Evolutionary conservation across 2,113 vertebrate genomes (phyloP).

Genomic region (Chaetorhynchus papuensis): DNA sequence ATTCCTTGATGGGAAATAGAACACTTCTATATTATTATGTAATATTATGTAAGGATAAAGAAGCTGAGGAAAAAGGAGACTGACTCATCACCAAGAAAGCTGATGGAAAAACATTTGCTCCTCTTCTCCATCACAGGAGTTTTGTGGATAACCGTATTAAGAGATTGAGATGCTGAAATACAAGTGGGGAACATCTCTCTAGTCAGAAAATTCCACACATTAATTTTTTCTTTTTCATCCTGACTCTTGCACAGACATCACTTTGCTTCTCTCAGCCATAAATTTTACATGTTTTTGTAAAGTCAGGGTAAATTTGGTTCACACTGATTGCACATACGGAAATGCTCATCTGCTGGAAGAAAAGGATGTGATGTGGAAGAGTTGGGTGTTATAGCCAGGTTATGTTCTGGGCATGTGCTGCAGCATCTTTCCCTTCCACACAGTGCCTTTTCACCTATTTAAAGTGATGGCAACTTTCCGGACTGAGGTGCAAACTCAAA

Average conservation of each 20-base stretch:
- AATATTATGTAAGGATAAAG: conserved; percentile 16
- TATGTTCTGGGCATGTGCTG: not conserved
- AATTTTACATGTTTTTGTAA: not conserved
- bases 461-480: not conserved
- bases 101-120: not conserved
- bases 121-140: not conserved
- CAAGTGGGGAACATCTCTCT: not conserved
- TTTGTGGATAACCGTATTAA: not conserved
- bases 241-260: not conserved
- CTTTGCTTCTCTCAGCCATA: not conserved
- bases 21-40: not conserved
- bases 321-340: not conserved
- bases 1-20: conserved; percentile 30
- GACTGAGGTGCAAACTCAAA: not conserved
- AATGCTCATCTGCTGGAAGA: not conserved
- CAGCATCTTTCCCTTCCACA: not conserved
- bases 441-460: not conserved
- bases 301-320: not conserved
- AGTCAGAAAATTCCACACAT: not conserved
- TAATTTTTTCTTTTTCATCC: not conserved
- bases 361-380: not conserved
- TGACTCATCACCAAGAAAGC: conserved; percentile 18
- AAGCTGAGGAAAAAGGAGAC: not conserved
- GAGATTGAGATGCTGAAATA: not conserved
- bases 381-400: not conserved